A percentile compares a stretch with the other conserved stretches of the same genome.
Evolutionary conservation across 2,888 invertebrate species (phyloP).

Genomic region (Nomada fucata): DNA sequence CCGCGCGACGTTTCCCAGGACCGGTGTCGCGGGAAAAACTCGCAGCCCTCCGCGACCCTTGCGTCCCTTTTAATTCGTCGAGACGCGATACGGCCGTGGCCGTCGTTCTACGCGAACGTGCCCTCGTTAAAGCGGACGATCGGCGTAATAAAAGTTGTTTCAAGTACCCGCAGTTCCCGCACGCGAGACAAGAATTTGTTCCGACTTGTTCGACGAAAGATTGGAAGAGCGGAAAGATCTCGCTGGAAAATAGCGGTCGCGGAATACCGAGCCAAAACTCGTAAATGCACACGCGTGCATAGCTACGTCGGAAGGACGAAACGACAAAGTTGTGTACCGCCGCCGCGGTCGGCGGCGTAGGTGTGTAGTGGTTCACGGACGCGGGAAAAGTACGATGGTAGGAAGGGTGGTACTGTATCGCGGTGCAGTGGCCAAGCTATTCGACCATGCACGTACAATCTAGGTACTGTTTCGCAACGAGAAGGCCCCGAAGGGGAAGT

Average conservation of each 20-base stretch:
- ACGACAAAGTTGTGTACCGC: slow-evolving; percentile 36
- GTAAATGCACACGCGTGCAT: slow-evolving; percentile 68
- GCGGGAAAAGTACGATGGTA: slow-evolving; percentile 53
- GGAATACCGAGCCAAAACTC: slow-evolving; percentile 66
- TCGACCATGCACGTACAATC: slow-evolving; percentile 72
- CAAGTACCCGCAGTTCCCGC: slow-evolving; percentile 48
- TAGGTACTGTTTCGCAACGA: slow-evolving; percentile 73
- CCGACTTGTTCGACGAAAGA: slow-evolving; percentile 35
- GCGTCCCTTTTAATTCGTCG: background rate
- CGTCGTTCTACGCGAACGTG: slow-evolving; percentile 10
- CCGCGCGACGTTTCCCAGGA: too few relatives aligned
- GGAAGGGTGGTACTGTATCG: slow-evolving; percentile 61
- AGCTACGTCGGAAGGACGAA: slow-evolving; percentile 53
- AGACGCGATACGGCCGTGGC: background rate
- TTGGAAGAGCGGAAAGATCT: slow-evolving; percentile 33
- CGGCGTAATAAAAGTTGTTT: slow-evolving; percentile 42
- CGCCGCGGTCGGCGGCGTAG: slow-evolving; percentile 11
- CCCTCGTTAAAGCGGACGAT: slow-evolving; percentile 39
- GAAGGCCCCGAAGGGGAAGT: slow-evolving; percentile 72
- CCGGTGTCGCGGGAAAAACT: background rate
- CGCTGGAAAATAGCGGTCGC: slow-evolving; percentile 32
- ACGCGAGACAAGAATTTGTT: slow-evolving; percentile 47
- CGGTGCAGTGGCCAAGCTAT: slow-evolving; percentile 70
- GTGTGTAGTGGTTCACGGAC: slow-evolving; percentile 28
- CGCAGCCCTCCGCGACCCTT: background rate